Conservation (phyloP, 1,140 invertebrate genomes). For the Campodea augens region DNA sequence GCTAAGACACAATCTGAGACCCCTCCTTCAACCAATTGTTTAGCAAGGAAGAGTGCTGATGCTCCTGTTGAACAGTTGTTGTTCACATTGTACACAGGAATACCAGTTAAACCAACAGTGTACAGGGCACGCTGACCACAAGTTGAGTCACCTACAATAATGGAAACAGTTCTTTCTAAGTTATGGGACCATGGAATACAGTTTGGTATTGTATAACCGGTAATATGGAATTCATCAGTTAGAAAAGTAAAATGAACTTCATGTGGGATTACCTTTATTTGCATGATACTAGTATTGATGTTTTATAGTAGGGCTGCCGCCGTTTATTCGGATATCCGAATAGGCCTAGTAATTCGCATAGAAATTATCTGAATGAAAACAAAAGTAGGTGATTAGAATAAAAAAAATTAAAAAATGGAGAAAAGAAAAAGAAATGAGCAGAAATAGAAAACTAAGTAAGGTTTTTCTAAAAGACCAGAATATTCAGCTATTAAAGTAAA, state of each 20-base stretch:
- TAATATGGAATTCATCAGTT: not conserved
- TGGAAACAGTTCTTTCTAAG: not conserved
- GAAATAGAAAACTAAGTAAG: no score
- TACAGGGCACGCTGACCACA: constrained; percentile 89
- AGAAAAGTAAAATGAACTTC: not conserved
- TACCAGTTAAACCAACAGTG: constrained; percentile 85
- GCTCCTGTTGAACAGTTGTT: constrained; percentile 97
- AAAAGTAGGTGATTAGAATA: no score
- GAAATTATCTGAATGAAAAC: no score
- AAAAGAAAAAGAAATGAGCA: no score
- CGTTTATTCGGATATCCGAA: no score
- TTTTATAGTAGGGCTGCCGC: no score
- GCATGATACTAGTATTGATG: not conserved
- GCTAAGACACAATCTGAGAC: constrained; percentile 72
- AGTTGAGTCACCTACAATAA: constrained; percentile 62
- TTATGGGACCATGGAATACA: no score
- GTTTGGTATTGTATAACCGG: no score
- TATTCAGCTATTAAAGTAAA: no score
- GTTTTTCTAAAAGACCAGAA: no score
- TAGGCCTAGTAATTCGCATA: no score
- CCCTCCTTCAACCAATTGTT: constrained; percentile 74
- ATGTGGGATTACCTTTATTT: not conserved
- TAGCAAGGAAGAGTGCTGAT: constrained; percentile 71
- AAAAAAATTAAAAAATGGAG: no score
- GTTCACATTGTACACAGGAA: constrained; percentile 96